Percentiles rank a stretch among this genome's conserved stretches.
These are phyloP conservation scores for Cecropterus lyciades DNA, from an alignment of 1,140 invertebrate genomes.

Conservation along the genomic window DNA sequence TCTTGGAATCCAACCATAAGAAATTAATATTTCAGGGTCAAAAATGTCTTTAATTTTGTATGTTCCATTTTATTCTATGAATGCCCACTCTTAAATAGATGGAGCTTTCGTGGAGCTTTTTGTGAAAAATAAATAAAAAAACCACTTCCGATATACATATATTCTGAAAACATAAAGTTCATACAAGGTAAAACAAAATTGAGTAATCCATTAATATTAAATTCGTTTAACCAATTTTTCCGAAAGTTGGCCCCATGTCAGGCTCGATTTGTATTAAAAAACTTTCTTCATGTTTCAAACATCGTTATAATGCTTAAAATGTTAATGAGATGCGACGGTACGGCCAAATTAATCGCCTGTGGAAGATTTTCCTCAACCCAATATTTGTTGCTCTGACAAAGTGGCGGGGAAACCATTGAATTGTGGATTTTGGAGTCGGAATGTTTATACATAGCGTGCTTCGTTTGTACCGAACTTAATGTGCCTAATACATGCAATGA, in stretches of 20 bases:
- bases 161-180: background rate
- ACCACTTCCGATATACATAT: background rate
- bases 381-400: conserved; percentile 21
- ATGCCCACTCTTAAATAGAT: too few species aligned
- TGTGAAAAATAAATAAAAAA: background rate
- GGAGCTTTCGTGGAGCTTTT: too few species aligned
- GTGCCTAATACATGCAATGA: conserved; percentile 13
- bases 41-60: too few species aligned
- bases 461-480: conserved; percentile 6
- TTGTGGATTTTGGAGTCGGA: conserved; percentile 22
- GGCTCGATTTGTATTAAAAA: conserved; percentile 24
- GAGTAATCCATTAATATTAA: conserved; percentile 28
- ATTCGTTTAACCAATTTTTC: conserved; percentile 21
- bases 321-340: conserved; percentile 24
- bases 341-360: conserved; percentile 17
- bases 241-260: conserved; percentile 25
- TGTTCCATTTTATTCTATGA: too few species aligned
- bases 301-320: conserved; percentile 32
- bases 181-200: conserved; percentile 11
- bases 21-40: too few species aligned
- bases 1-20: too few species aligned
- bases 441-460: conserved; percentile 20
- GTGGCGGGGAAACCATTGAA: conserved; percentile 8
- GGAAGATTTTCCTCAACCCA: conserved; percentile 22
- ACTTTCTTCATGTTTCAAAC: conserved; percentile 28